These are phyloP conservation scores for Bugula neritina DNA, from an alignment of 2,888 invertebrate species.

Conservation along the genomic window DNA sequence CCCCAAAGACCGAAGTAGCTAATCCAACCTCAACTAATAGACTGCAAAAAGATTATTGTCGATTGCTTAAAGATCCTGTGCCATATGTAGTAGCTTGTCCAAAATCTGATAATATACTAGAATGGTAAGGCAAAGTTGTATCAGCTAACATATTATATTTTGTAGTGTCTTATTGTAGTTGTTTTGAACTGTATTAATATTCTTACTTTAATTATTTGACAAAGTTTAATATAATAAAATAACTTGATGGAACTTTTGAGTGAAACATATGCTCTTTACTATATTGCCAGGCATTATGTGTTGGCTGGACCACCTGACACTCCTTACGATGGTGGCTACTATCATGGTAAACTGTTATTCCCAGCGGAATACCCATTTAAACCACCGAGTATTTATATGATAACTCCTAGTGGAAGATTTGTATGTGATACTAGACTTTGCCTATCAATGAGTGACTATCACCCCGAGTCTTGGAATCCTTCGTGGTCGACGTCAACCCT, in stretches of 20 bases:
- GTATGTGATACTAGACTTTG: constrained; percentile 63
- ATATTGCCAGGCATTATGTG: constrained; percentile 82
- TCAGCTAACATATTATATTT: background rate
- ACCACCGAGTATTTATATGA: constrained; percentile 95
- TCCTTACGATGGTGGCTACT: constrained; percentile 77
- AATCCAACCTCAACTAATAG: too few species aligned
- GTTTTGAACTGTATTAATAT: background rate
- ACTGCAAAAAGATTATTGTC: constrained; percentile 89
- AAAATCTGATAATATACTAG: constrained; percentile 86
- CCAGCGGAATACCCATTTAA: constrained; percentile 95
- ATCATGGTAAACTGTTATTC: constrained; percentile 90
- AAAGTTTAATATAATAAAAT: too few species aligned
- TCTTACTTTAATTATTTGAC: background rate
- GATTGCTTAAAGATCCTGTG: constrained; percentile 92
- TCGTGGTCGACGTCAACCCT: constrained; percentile 96
- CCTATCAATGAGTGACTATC: constrained; percentile 88
- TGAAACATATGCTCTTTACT: constrained; percentile 61
- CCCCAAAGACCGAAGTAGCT: too few species aligned
- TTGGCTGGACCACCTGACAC: constrained; percentile 91
- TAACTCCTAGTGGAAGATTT: constrained; percentile 88
- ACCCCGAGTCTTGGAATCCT: constrained; percentile 99
- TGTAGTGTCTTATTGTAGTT: background rate
- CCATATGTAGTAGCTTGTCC: constrained; percentile 94
- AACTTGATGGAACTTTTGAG: background rate
- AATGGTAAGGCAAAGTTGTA: constrained; percentile 65